Base-by-base conservation (phyloP, 2,113 vertebrate species). In the Emydura subglobosa region DNA sequence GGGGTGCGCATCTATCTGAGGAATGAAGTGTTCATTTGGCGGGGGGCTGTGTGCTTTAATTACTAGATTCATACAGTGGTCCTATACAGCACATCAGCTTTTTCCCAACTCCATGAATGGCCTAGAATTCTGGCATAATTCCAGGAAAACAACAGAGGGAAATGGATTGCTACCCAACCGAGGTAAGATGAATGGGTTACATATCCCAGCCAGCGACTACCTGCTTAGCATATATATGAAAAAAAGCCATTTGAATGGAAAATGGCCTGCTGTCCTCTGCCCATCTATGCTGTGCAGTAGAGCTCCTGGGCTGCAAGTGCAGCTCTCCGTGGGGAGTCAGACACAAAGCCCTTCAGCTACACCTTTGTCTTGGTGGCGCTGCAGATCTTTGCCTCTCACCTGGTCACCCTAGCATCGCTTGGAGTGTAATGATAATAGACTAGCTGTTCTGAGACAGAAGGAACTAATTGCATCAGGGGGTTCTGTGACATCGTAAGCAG, bases 141-240 rank as follows among this genome's bases (percentile, higher is more conserved):
- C 49, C 78, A 42, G 76, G 74, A 39, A 72, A 86, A 61, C 50
- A 87, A 76, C 39, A 79, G 82, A 53, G 79, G 59, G 83, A 65
- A 90, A 89, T 21, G 49, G 65, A 86, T 54, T 90, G 82, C 42
- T 86, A 13, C 53, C 74, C 42, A 79, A 54, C 44, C 0, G 1
- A 0, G 1, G 2, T 47, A 57, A 94, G 86, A 94, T 88, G 90
- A 87, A 95, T 72, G 90, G 76, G 59, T 59, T 90, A 42, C 49
- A 42, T 59, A 47, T 81, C 34, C 57, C 55, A 85, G 89, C 78
- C 84, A 87, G 92, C 17, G 21, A 51, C 90, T 81, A 61, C 74
- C 89, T 90, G 84, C 91, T 97, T 94, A 93, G 93, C 78, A 42
- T n/a, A 47, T 24, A 47, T 57, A 78, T 91, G 94, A 91, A 96